phyloP scores from a whole-genome alignment of 2,888 invertebrate species.

The Drosophila aldrichi region DNA sequence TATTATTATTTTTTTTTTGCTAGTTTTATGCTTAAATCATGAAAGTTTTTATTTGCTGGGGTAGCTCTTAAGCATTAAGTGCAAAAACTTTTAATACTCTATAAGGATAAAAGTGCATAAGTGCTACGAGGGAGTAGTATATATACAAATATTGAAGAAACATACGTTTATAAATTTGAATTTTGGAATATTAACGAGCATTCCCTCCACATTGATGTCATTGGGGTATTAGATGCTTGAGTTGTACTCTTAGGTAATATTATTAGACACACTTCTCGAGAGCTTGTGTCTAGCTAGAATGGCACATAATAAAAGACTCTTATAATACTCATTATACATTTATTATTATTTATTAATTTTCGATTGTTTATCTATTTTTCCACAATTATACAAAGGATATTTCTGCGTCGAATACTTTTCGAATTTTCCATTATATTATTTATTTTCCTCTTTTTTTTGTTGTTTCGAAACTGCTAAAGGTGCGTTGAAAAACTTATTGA shows the following conservation, averaged over 20 bases:
- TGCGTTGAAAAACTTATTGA: conserved; percentile 70
- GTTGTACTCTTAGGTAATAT: too few relatives aligned
- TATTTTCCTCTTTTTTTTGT: conserved; percentile 37
- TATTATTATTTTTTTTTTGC: conserved; percentile 1
- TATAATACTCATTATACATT: too few relatives aligned
- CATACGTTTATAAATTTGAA: not conserved
- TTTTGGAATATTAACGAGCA: not conserved
- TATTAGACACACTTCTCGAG: too few relatives aligned
- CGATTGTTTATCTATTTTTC: not conserved
- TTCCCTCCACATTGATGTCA: not conserved
- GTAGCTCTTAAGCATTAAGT: conserved; percentile 39
- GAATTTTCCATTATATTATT: conserved; percentile 36
- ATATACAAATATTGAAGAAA: not conserved
- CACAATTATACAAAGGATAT: not conserved
- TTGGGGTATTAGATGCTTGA: too few relatives aligned
- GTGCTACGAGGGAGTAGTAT: not conserved
- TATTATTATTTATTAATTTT: too few relatives aligned
- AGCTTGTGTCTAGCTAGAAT: too few relatives aligned
- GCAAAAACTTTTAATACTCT: conserved; percentile 31
- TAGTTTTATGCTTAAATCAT: conserved; percentile 46
- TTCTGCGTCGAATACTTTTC: not conserved
- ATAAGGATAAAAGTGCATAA: not conserved
- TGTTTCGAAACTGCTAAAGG: conserved; percentile 35
- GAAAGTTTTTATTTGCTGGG: conserved; percentile 49
- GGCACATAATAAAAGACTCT: too few relatives aligned